These are phyloP conservation scores for Rhogogaster chlorosoma DNA, from an alignment of 2,888 invertebrate genomes.

Conservation along the genomic window DNA sequence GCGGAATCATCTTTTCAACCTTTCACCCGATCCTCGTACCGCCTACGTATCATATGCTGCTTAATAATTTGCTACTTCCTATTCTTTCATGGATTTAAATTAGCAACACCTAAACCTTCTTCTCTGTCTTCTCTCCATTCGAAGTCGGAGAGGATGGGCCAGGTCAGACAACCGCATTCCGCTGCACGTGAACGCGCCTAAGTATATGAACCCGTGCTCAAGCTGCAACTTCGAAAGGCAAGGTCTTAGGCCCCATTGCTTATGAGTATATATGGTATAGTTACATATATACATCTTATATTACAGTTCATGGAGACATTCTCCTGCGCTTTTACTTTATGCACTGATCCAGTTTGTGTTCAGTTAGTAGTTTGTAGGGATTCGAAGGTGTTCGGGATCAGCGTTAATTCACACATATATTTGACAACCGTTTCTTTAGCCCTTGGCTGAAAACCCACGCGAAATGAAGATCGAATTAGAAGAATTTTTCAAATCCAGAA, in stretches of 20 bases:
- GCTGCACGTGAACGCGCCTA: constrained; percentile 1
- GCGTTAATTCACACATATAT: background rate
- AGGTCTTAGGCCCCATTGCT: background rate
- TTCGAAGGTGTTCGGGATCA: background rate
- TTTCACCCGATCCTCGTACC: constrained; percentile 16
- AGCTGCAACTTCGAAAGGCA: background rate
- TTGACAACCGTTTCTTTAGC: no score
- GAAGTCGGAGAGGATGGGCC: constrained; percentile 12
- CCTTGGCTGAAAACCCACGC: background rate
- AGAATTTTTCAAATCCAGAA: background rate
- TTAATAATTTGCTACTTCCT: background rate
- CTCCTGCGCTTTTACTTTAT: constrained; percentile 35
- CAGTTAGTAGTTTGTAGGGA: constrained; percentile 5
- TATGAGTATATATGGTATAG: background rate
- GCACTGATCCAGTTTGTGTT: constrained; percentile 14
- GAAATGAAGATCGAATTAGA: background rate
- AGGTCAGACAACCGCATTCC: constrained; percentile 3
- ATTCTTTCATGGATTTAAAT: background rate
- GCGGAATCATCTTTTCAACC: constrained; percentile 9
- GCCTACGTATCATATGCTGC: background rate
- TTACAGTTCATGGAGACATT: constrained; percentile 16
- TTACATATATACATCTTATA: background rate
- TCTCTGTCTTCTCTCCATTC: background rate
- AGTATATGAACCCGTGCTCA: background rate
- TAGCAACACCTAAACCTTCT: background rate